These are phyloP conservation scores for Agelastica alni DNA, from an alignment of 2,888 invertebrate species.

Conservation along the genomic window DNA sequence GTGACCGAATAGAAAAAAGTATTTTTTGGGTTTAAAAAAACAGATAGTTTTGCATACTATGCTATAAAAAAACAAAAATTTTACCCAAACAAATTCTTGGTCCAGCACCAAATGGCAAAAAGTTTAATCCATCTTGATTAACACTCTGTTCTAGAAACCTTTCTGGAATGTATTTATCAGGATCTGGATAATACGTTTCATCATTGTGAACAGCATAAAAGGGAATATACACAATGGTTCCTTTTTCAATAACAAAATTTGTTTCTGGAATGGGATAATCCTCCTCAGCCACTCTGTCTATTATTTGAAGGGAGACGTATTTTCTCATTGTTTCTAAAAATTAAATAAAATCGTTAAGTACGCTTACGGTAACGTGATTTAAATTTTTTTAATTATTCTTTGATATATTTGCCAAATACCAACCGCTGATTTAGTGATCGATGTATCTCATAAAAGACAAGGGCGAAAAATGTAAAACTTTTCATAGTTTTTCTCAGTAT, in stretches of 20 bases:
- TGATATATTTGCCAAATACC: no score
- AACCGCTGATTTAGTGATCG: no score
- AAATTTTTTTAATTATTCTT: no score
- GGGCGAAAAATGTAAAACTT: no score
- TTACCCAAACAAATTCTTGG: conserved; percentile 51
- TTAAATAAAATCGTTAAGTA: background rate
- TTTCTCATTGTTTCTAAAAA: conserved; percentile 48
- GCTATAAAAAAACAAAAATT: background rate
- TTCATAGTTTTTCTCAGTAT: no score
- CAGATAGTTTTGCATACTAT: no score
- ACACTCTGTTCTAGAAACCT: conserved; percentile 34
- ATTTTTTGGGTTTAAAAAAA: no score
- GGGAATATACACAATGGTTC: conserved; percentile 43
- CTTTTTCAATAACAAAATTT: conserved; percentile 38
- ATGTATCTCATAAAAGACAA: no score
- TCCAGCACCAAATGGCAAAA: conserved; percentile 51
- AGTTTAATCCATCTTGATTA: conserved; percentile 30
- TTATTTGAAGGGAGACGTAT: conserved; percentile 44
- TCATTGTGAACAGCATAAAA: conserved; percentile 46
- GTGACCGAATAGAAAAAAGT: no score
- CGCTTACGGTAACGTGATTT: no score
- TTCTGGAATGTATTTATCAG: conserved; percentile 40
- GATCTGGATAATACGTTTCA: conserved; percentile 47
- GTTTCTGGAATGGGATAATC: conserved; percentile 37
- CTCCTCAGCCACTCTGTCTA: conserved; percentile 34